phyloP scores from a whole-genome alignment of 1,140 invertebrate species.

The Cyclargus thomasi region DNA sequence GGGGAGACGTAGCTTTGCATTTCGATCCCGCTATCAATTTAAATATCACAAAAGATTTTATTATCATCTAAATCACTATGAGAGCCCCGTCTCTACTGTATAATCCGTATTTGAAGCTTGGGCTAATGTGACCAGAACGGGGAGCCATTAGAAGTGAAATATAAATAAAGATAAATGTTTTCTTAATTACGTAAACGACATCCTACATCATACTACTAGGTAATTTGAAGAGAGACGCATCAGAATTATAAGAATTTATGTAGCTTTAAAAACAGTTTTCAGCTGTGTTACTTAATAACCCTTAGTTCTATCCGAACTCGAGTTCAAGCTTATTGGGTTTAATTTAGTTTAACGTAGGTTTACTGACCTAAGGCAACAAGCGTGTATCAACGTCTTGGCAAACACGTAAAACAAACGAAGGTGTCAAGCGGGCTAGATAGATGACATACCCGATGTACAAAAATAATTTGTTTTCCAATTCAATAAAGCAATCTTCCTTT shows the following conservation, averaged over 20 bases:
- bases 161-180: slow-evolving; percentile 10
- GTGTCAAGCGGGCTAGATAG: background rate
- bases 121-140: background rate
- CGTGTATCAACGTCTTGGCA: background rate
- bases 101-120: background rate
- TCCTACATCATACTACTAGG: background rate
- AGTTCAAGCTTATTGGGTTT: no score
- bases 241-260: background rate
- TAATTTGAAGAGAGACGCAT: background rate
- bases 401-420: background rate
- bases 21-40: no score
- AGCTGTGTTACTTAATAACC: no score
- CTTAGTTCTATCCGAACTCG: no score
- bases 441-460: background rate
- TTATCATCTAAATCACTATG: no score
- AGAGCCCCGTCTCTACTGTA: no score
- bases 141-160: background rate
- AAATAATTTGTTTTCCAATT: background rate
- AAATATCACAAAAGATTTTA: no score
- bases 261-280: no score
- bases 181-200: background rate
- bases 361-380: background rate
- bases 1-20: no score
- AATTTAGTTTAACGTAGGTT: background rate
- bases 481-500: background rate